Conservation (phyloP, 2,113 vertebrate species). For the Pelvicachromis taeniatus region DNA sequence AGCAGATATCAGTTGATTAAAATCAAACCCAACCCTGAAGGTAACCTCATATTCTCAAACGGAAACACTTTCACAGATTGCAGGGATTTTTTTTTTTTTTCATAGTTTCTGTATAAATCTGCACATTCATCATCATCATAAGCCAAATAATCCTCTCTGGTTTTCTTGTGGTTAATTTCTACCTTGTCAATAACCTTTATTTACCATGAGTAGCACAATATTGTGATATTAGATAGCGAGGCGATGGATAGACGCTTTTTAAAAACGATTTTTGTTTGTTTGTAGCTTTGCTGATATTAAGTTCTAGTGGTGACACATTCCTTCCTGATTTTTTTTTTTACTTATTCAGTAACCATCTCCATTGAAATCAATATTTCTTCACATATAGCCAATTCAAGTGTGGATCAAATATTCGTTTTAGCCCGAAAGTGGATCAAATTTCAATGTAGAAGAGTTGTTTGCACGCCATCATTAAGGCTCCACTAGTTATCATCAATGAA, state of each 20-base stretch:
- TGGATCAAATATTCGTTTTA: slow-evolving; percentile 33
- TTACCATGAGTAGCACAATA: slow-evolving; percentile 36
- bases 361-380: slow-evolving; percentile 13
- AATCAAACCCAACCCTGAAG: slow-evolving; percentile 20
- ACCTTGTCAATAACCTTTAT: slow-evolving; percentile 22
- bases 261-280: not conserved
- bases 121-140: slow-evolving; percentile 18
- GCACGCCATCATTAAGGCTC: slow-evolving; percentile 34
- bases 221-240: slow-evolving; percentile 52
- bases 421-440: slow-evolving; percentile 26
- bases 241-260: slow-evolving; percentile 33
- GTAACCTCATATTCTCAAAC: slow-evolving; percentile 18
- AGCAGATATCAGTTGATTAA: slow-evolving; percentile 2
- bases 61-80: slow-evolving; percentile 31
- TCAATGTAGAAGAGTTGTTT: slow-evolving; percentile 49
- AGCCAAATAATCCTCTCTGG: slow-evolving; percentile 35
- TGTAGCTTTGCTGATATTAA: slow-evolving; percentile 43
- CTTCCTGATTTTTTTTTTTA: slow-evolving; percentile 7
- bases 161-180: slow-evolving; percentile 44
- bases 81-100: slow-evolving; percentile 55
- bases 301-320: slow-evolving; percentile 61
- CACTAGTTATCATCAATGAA: slow-evolving; percentile 31
- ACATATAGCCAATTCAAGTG: slow-evolving; percentile 13
- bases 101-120: slow-evolving; percentile 8
- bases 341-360: slow-evolving; percentile 14